These are phyloP conservation scores for Pachyuromys duprasi DNA, from an alignment of 2,797 vertebrate genomes.

Conservation along the genomic window DNA sequence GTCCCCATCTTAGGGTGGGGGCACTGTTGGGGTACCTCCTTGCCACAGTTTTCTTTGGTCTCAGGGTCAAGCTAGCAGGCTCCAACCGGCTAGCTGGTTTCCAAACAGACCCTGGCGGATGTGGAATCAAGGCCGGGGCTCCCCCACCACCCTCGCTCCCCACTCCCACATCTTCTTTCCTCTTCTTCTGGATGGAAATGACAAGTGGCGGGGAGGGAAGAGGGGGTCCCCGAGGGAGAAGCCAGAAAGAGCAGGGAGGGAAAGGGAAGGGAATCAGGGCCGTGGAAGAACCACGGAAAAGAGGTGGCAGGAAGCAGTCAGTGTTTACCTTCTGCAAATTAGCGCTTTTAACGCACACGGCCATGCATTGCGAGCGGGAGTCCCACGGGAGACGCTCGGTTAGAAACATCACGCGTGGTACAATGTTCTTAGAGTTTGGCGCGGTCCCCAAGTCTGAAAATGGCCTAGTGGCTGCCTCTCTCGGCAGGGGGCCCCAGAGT, in stretches of 20 bases:
- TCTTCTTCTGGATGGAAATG: neutral
- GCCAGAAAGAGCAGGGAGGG: neutral
- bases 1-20: neutral
- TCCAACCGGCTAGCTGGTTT: neutral
- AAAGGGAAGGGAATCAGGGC: neutral
- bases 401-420: fast-evolving
- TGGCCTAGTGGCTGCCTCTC: neutral
- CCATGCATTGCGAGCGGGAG: fast-evolving
- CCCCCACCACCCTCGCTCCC: neutral
- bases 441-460: neutral
- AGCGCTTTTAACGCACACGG: neutral
- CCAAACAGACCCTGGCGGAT: neutral
- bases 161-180: neutral
- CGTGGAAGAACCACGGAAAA: neutral
- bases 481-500: neutral
- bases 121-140: neutral
- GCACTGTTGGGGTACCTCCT: neutral
- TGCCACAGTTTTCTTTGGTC: neutral
- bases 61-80: neutral
- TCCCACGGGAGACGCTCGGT: neutral
- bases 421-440: fast-evolving
- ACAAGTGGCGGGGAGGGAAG: neutral
- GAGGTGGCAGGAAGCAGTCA: neutral
- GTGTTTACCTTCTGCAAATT: neutral
- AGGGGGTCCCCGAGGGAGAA: neutral